Base-by-base conservation (phyloP, 2,113 vertebrate species). In the Bungarus multicinctus region DNA sequence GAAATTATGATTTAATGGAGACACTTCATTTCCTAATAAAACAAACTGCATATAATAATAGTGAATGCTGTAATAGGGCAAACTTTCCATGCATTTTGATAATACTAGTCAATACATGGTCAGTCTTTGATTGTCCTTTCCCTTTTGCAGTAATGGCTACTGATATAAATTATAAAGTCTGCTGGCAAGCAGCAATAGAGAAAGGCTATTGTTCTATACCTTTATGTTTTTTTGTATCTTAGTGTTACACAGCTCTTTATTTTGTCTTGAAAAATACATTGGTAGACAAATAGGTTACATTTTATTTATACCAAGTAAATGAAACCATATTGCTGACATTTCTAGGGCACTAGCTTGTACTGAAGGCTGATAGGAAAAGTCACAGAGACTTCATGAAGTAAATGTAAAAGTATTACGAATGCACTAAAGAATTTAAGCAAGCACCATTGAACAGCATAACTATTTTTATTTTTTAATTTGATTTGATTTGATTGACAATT, bases 321-420 rank as follows among this genome's bases (percentile, higher is more conserved):
- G 34, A 18, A 91, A 52, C 39, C 39, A 45, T 92, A 93, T 91
- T 85, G 89, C 34, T 39, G 64, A 91, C 90, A 20, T 54, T 91
- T 91, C 91, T 91, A 90, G 20, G 8, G 4, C 1, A 90, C 30
- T 90, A 94, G 43, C 53, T 25, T 92, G 88, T 93, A 94, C 89
- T 53, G 20, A 20, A 89, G 45, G n/a, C 3, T 88, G n/a, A 94
- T 89, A 50, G 25, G 2, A 30, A 43, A 47, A 91, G 93, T 92
- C 47, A 85, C 60, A 69, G 85, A 91, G 5, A 92, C 14, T 0
- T 93, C 47, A 25, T 47, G 57, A 20, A 39, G 22, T 89, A 93
- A 95, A 88, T 94, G 88, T 91, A 95, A 91, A 16, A 55, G 11
- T 86, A 87, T 81, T 58, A 25, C 5, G 1, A 45, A 5, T 8